Conservation (phyloP, 1,140 invertebrate species). For the Atta cephalotes region DNA sequence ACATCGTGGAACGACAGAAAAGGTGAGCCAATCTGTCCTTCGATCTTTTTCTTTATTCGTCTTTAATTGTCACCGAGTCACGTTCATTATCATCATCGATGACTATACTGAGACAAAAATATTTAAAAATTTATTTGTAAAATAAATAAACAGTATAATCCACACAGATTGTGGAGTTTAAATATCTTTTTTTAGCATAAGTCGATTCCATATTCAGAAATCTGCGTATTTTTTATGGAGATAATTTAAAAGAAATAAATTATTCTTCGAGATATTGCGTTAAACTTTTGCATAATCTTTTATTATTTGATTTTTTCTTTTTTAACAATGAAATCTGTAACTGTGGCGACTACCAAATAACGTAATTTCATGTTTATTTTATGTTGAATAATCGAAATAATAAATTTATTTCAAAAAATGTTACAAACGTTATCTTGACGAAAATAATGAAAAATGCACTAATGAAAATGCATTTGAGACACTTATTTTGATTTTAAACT, state of each 20-base stretch:
- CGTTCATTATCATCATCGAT: neutral
- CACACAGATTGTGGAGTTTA: no score
- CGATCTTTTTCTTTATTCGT: neutral
- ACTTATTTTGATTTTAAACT: no score
- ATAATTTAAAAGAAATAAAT: neutral
- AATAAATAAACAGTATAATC: no score
- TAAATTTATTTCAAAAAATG: neutral
- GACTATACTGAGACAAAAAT: no score
- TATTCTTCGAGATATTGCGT: neutral
- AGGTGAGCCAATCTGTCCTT: conserved; percentile 87
- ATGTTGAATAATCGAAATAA: neutral
- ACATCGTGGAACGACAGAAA: conserved; percentile 92
- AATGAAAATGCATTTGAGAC: no score
- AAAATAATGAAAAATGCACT: neutral
- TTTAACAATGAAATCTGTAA: neutral
- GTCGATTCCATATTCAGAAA: neutral
- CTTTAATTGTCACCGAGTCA: neutral
- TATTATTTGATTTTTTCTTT: neutral
- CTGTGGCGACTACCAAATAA: neutral
- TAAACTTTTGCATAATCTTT: neutral
- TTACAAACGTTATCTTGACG: neutral
- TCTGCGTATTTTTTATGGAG: neutral
- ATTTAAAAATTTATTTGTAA: no score
- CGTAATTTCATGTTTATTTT: neutral
- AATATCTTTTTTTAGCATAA: neutral